Base-by-base conservation (phyloP, 2,113 vertebrate species). In the Lynx canadensis region DNA sequence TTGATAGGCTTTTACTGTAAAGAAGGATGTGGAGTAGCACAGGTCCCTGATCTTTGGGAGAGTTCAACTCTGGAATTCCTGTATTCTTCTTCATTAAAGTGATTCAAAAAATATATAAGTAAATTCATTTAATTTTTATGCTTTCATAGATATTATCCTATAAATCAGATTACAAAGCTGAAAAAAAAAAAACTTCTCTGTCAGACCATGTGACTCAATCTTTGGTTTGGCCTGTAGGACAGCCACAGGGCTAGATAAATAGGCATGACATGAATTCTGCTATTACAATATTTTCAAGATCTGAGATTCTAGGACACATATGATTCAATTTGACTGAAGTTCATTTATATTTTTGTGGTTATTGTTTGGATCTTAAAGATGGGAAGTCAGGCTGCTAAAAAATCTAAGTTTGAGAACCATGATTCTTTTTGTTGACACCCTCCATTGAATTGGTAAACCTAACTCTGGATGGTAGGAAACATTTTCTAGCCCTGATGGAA, bases 41-140 rank as follows among this genome's bases (percentile, higher is more conserved):
- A 27, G 65, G 48, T 68, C 15, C 19, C 79, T 96, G 57, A 93
- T 85, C 45, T 91, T 73, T 11, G 36, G 27, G 6, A 95, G 36
- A 90, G 15, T 83, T 92, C n/a, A 92, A 95, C 8, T 92, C 81
- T 73, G 23, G 13, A 71, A 38, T 89, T 89, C 4, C 48, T 88
- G 63, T 60, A 82, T 92, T 89, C 38, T 80, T 84, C 60, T 82
- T 52, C 48, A 69, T 89, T 89, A 96, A 60, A 80, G 19, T 63
- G 19, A 92, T 63, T 86, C 48, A 87, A 89, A 94, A 87, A 83
- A 92, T 65, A 1, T 68, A 79, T 41, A 90, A 68, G 12, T 66
- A 95, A 96, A 88, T 31, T 5, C 1, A 96, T 85, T 95, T 88
- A 84, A 76, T 76, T 92, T 95, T 92, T 89, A 88, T 84, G 16